Evolutionary conservation across 1,140 invertebrate genomes (phyloP).

Genomic region (Zelostemma sp.): DNA sequence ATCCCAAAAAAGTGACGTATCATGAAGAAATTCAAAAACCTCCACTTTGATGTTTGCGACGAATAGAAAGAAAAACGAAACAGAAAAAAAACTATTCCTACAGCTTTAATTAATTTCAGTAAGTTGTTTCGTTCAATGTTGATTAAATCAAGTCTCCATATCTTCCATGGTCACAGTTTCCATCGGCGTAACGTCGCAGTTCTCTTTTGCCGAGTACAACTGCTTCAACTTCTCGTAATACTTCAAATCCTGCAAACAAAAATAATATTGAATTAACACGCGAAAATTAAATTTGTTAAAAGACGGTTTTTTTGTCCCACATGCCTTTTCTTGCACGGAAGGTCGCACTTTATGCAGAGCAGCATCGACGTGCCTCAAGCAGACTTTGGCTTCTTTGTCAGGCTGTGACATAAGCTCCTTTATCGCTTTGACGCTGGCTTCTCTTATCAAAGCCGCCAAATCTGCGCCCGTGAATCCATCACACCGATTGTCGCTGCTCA

Average conservation of each 20-base stretch:
- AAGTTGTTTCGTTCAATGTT: too few species aligned
- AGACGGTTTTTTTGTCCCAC: constrained; percentile 10
- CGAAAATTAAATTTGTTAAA: not conserved
- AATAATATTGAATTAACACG: constrained; percentile 5
- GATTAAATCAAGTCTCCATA: constrained; percentile 67
- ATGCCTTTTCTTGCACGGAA: constrained; percentile 82
- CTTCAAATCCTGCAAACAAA: constrained; percentile 62
- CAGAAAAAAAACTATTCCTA: too few species aligned
- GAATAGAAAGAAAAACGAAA: too few species aligned
- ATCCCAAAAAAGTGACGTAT: too few species aligned
- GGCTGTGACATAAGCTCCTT: constrained; percentile 74
- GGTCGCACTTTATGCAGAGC: constrained; percentile 84
- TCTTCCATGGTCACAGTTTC: constrained; percentile 51
- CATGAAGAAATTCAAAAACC: too few species aligned
- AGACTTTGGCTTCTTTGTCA: constrained; percentile 61
- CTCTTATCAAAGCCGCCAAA: constrained; percentile 86
- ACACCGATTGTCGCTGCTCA: constrained; percentile 77
- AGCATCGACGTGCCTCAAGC: constrained; percentile 71
- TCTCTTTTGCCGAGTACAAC: constrained; percentile 69
- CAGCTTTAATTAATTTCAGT: too few species aligned
- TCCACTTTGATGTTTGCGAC: too few species aligned
- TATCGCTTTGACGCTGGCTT: constrained; percentile 84
- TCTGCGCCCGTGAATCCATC: constrained; percentile 93
- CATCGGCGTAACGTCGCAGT: constrained; percentile 62
- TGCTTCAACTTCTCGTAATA: constrained; percentile 74